Evolutionary conservation across 2,888 invertebrate genomes (phyloP).

Genomic region (Ornithoptera alexandrae): DNA sequence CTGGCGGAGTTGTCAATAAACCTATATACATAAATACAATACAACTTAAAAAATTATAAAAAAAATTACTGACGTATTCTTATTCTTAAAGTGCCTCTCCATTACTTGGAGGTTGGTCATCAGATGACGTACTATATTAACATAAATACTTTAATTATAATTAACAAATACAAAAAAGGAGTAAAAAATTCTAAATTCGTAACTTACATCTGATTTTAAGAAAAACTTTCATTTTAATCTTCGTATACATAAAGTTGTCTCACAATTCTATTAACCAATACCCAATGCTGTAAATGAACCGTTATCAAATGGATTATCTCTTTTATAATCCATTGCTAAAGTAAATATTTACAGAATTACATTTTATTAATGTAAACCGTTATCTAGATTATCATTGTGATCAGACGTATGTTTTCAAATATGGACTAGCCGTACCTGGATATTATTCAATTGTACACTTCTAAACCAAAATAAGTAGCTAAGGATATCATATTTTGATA

Average conservation of each 20-base stretch:
- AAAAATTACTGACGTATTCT: too few relatives aligned
- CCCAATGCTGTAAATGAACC: constrained; percentile 18
- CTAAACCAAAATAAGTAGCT: background rate
- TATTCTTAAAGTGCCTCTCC: too few relatives aligned
- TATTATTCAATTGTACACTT: constrained; percentile 6
- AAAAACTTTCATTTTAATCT: constrained; percentile 18
- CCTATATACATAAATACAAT: too few relatives aligned
- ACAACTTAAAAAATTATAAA: too few relatives aligned
- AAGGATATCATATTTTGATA: background rate
- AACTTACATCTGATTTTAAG: constrained; percentile 16
- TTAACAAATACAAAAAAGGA: background rate
- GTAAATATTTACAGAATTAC: constrained; percentile 5
- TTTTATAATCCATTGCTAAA: constrained; percentile 24
- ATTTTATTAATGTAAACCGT: constrained; percentile 13
- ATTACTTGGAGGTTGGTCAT: too few relatives aligned
- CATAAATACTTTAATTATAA: background rate
- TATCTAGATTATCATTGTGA: constrained; percentile 24
- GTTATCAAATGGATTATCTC: background rate
- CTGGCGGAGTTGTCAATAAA: background rate
- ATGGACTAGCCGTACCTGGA: background rate
- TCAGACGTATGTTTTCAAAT: constrained; percentile 14
- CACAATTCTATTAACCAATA: background rate
- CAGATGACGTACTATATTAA: too few relatives aligned
- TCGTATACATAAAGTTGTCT: background rate
- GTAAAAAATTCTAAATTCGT: background rate